phyloP scores from a whole-genome alignment of 53 echinoderm and acorn worm species.

The Echinarachnius parma region DNA sequence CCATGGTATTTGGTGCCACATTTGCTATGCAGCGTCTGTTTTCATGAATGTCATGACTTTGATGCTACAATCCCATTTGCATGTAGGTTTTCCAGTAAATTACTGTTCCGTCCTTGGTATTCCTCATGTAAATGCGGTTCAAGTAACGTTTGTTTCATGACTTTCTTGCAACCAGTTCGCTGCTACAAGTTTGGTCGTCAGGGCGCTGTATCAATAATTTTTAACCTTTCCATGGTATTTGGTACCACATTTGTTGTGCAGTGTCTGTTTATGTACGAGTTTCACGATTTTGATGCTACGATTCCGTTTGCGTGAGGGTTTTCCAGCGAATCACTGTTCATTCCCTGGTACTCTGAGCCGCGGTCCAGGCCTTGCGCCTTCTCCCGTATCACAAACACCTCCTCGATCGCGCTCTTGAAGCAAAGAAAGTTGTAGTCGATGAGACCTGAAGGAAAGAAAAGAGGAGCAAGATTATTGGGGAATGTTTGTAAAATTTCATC shows the following conservation, averaged over 20 bases:
- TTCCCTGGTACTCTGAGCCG: slow-evolving; percentile 34
- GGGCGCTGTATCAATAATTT: background rate
- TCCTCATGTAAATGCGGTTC: too few species aligned
- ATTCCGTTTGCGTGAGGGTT: slow-evolving; percentile 83
- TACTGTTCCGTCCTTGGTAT: too few species aligned
- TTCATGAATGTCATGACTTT: background rate
- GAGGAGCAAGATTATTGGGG: too few species aligned
- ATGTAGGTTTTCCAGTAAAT: background rate
- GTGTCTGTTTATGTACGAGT: background rate
- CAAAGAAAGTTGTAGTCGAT: slow-evolving; percentile 99
- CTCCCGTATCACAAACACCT: slow-evolving; percentile 87
- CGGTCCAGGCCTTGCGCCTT: slow-evolving; percentile 55
- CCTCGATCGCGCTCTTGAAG: slow-evolving; percentile 98
- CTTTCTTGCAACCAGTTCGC: too few species aligned
- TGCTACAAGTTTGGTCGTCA: too few species aligned
- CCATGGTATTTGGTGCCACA: too few species aligned
- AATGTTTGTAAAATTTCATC: too few species aligned
- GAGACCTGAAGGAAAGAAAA: slow-evolving; percentile 63
- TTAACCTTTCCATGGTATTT: background rate
- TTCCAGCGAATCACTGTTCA: slow-evolving; percentile 68
- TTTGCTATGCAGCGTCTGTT: too few species aligned
- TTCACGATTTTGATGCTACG: slow-evolving; percentile 72
- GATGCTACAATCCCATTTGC: background rate
- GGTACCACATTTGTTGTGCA: background rate
- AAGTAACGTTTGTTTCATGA: too few species aligned